phyloP scores from a whole-genome alignment of 1,140 invertebrate species.

The Papilio polytes region DNA sequence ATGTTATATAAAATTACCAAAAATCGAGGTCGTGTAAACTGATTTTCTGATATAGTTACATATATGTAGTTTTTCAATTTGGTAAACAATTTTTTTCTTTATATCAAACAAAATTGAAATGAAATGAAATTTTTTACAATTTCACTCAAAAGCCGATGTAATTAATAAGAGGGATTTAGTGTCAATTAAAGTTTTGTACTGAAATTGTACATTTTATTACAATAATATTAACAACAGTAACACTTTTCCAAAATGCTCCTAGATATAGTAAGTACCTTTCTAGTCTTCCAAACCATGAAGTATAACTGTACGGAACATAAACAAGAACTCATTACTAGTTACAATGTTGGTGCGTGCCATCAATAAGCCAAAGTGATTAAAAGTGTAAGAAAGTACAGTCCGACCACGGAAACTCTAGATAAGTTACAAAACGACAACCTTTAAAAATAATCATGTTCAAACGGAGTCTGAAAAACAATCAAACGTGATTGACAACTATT shows the following conservation, averaged over 20 bases:
- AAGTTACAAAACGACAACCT: background rate
- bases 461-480: too few relatives aligned
- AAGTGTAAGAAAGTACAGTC: conserved; percentile 13
- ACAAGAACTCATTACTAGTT: conserved; percentile 9
- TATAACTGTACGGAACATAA: background rate
- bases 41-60: background rate
- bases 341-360: background rate
- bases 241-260: background rate
- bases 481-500: too few relatives aligned
- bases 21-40: background rate
- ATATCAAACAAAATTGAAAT: too few relatives aligned
- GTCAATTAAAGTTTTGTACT: background rate
- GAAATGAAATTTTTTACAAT: background rate
- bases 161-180: background rate
- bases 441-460: background rate
- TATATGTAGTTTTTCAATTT: too few relatives aligned
- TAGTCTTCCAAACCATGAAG: background rate
- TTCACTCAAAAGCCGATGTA: background rate
- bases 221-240: background rate
- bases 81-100: too few relatives aligned
- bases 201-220: background rate
- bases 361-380: conserved; percentile 1
- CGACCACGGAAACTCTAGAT: background rate
- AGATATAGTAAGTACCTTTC: background rate
- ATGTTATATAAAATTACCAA: background rate